These are phyloP conservation scores for Leptinotarsa rubiginosa DNA, from an alignment of 2,888 invertebrate species.

Conservation along the genomic window DNA sequence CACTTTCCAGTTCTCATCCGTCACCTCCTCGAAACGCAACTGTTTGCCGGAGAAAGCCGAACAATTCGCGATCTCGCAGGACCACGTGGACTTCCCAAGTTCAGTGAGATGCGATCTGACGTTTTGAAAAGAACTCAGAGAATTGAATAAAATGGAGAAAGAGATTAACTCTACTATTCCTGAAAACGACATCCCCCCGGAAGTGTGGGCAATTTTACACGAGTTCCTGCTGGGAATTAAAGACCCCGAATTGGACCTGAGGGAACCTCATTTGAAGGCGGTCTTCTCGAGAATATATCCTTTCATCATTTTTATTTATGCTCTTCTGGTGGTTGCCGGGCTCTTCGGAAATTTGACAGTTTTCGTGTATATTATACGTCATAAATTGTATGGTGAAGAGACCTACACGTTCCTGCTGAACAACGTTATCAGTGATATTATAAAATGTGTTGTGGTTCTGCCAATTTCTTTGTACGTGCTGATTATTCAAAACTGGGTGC, in stretches of 20 bases:
- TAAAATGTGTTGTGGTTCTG: conserved; percentile 76
- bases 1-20: conserved; percentile 2
- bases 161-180: conserved; percentile 30
- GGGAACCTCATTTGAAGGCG: conserved; percentile 71
- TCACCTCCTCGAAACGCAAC: neutral
- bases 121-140: neutral
- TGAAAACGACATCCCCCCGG: conserved; percentile 55
- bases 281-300: conserved; percentile 72
- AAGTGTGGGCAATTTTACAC: conserved; percentile 57
- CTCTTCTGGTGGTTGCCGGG: conserved; percentile 70
- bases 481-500: conserved; percentile 79
- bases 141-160: conserved; percentile 23
- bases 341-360: conserved; percentile 72
- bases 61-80: neutral
- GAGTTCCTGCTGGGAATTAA: conserved; percentile 57
- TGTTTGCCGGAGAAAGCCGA: neutral
- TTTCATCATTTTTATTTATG: conserved; percentile 74
- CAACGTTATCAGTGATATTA: conserved; percentile 74
- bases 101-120: neutral
- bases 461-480: conserved; percentile 77
- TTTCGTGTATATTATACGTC: conserved; percentile 69
- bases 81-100: conserved; percentile 4
- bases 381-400: conserved; percentile 72
- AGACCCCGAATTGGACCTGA: conserved; percentile 66
- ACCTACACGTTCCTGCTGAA: conserved; percentile 77